Base-by-base conservation (phyloP, 2,888 invertebrate genomes). In the Ophioninae sp. region DNA sequence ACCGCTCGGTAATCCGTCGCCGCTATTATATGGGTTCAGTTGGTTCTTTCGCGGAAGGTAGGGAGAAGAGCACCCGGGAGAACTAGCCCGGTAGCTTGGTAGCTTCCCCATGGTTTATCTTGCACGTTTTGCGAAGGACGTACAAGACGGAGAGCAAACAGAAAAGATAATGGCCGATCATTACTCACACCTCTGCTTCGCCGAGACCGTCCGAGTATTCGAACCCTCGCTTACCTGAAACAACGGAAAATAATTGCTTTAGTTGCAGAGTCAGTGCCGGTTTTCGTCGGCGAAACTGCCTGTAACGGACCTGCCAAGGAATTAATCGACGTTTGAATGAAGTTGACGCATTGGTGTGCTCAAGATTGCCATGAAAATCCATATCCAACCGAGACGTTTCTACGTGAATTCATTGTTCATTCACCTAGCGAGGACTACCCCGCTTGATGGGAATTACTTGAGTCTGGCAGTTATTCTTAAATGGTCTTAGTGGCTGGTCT, bases 161-260 rank as follows among this genome's bases (percentile, higher is more conserved):
- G 87, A 88, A 87, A 86, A 88, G 89, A 90, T 90, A 90, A 90
- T 89, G 88, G 88, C 82, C 84, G 88, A 90, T 88, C 87, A 90
- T 90, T 89, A 90, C 90, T 90, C 89, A 90, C 89, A 89, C 87
- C 88, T 89, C 74, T 39, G 80, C 81, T 77, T 82, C 76, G 64
- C 65, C 22, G 61, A 59, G 73, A 61, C 79, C 63, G 71, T 77
- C 73, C 64, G 77, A 77, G 76, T 79, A 82, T 81, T 84, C 81
- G 81, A 82, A 37, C 85, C 85, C 78, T 84, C 86, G 88, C 91
- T 90, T 90, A 91, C 91, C 90, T 91, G 90, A 90, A 91, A 91
- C 88, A 90, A 89, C 88, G 88, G 87, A 89, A 89, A 90, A 88
- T 89, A 90, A 91, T 88, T 88, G 85, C 88, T 85, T 90, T 89